phyloP scores from a whole-genome alignment of 2,888 invertebrate genomes.

The Abscondita cerata region DNA sequence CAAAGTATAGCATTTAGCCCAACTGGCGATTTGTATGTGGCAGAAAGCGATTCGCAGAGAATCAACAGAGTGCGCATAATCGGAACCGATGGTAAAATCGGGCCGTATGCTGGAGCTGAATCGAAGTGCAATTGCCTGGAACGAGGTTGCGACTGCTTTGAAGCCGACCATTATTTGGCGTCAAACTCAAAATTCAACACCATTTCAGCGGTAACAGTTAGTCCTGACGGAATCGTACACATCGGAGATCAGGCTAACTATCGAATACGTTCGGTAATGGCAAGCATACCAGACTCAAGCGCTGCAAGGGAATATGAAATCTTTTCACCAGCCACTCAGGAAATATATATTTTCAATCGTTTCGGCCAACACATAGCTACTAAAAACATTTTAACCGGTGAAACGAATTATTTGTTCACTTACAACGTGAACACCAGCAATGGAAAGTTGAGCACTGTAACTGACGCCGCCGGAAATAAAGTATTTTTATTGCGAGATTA shows the following conservation, averaged over 20 bases:
- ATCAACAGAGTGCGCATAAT: conserved; percentile 91
- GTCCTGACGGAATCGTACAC: conserved; percentile 93
- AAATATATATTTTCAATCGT: conserved; percentile 90
- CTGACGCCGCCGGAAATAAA: conserved; percentile 91
- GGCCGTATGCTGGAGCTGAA: conserved; percentile 93
- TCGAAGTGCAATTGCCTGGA: conserved; percentile 93
- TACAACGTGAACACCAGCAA: conserved; percentile 97
- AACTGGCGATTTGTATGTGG: conserved; percentile 90
- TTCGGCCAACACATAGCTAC: conserved; percentile 96
- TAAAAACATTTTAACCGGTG: conserved; percentile 93
- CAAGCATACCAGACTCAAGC: conserved; percentile 87
- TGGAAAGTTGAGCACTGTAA: conserved; percentile 92
- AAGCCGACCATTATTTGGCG: conserved; percentile 89
- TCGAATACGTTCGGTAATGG: conserved; percentile 86
- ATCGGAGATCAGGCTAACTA: conserved; percentile 95
- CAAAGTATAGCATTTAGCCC: conserved; percentile 94
- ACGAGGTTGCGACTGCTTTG: conserved; percentile 90
- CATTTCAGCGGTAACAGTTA: conserved; percentile 90
- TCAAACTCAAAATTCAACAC: conserved; percentile 94
- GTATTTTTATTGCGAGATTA: conserved; percentile 84
- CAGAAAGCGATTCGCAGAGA: conserved; percentile 94
- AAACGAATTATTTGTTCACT: conserved; percentile 90
- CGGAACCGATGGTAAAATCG: conserved; percentile 91
- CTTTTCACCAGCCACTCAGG: conserved; percentile 93
- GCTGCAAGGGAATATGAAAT: conserved; percentile 90